Evolutionary conservation across 2,888 invertebrate species (phyloP), one percentile per base, ranked within the genome.

Genomic region (Drosophila mimetica): DNA sequence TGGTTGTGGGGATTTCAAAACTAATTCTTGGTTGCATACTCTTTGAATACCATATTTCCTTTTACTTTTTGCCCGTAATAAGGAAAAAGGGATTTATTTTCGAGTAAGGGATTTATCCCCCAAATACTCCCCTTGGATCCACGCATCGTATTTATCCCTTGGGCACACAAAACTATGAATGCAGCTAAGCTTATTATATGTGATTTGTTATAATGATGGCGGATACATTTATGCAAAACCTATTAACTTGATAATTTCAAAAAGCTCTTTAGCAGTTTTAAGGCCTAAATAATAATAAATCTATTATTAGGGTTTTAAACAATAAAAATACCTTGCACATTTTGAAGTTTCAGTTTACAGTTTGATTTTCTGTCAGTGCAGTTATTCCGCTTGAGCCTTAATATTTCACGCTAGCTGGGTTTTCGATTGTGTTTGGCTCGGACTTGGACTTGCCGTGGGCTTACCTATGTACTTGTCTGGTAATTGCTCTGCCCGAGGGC

Each of bases 321-420:
- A 22, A 2, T 3, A 22, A 22, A 6, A 1, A 6, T 25, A 25
- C 25, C 7, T 34, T 34, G 0, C 2, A 13, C 2, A 5, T 34
- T n/a, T 34, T n/a, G 5, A 4, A 13, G 5, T 34, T 6, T 5
- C 13, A 5, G 2, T n/a, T n/a, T n/a, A n/a, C n/a, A 6, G 0
- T 0, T n/a, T 6, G 1, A 18, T 1, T 64, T 58, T 60, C 16
- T 60, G 20, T 2, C 54, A 36, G 74, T 57, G 66, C 25, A 48
- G 32, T 22, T 58, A 47, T 67, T 60, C 39, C 22, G 55, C 48
- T 42, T 59, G 57, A 66, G 55, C 81, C 86, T 77, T 76, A 86
- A 83, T 88, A 80, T 88, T 88, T 88, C 76, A 88, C 80, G 88
- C 80, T 80, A 59, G 76, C 86, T 72, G 76, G 73, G 77, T 79